phyloP scores from a whole-genome alignment of 2,888 invertebrate genomes.

The Caenorhabditis sulstoni region DNA sequence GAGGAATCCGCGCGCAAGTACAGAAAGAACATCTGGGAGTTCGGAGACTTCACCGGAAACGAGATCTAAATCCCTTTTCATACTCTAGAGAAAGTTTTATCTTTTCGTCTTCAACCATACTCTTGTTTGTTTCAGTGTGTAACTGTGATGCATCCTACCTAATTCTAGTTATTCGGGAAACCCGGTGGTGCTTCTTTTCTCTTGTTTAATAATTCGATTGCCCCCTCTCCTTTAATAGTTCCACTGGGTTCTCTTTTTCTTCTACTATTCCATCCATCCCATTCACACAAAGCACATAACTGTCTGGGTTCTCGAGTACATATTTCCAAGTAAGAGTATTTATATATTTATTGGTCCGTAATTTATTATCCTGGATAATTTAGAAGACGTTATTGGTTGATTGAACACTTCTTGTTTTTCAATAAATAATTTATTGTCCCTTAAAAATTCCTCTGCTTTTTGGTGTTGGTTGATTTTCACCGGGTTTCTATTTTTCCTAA shows the following conservation, averaged over 20 bases:
- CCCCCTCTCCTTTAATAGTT: constrained; percentile 14
- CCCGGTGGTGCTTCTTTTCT: constrained; percentile 41
- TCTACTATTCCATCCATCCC: constrained; percentile 5
- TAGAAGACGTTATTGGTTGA: constrained; percentile 8
- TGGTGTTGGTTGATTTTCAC: constrained; percentile 30
- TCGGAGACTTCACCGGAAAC: constrained; percentile 97
- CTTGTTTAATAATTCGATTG: constrained; percentile 11
- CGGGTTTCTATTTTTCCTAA: constrained; percentile 16
- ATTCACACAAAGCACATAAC: constrained; percentile 17
- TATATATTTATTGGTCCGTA: constrained; percentile 21
- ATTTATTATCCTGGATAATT: constrained; percentile 16
- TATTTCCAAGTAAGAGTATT: constrained; percentile 41
- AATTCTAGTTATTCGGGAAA: constrained; percentile 42
- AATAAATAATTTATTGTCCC: constrained; percentile 52
- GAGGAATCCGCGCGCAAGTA: constrained; percentile 82
- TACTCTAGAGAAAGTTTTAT: constrained; percentile 46
- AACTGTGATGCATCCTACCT: constrained; percentile 52
- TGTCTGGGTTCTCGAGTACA: constrained; percentile 48
- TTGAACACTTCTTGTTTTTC: constrained; percentile 1
- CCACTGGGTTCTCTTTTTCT: constrained; percentile 31
- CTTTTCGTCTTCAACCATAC: constrained; percentile 4
- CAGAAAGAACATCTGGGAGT: constrained; percentile 94
- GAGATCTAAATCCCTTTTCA: constrained; percentile 82
- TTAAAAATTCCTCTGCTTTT: background rate
- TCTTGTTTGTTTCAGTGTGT: constrained; percentile 26